These are phyloP conservation scores for Malacosoma neustria DNA, from an alignment of 2,888 invertebrate species.

Conservation along the genomic window DNA sequence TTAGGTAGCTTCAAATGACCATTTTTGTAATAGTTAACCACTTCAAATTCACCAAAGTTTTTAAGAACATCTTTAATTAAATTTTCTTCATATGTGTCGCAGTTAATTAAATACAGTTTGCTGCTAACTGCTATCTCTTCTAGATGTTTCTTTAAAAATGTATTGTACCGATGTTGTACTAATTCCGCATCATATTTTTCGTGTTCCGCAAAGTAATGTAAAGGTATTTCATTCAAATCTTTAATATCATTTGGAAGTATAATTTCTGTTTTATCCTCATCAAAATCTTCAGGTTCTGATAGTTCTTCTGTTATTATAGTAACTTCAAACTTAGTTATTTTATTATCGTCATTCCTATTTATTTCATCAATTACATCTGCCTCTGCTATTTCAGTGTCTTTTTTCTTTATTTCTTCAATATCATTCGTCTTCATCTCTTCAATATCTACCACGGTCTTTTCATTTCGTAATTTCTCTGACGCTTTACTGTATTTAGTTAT, in stretches of 20 bases:
- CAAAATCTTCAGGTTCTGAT: slow-evolving; percentile 35
- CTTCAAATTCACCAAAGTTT: slow-evolving; percentile 41
- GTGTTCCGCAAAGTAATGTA: slow-evolving; percentile 48
- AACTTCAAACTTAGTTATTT: slow-evolving; percentile 43
- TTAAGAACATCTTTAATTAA: slow-evolving; percentile 41
- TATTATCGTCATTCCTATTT: slow-evolving; percentile 18
- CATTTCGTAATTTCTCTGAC: slow-evolving; percentile 19
- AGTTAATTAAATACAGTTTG: slow-evolving; percentile 53
- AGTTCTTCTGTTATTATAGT: slow-evolving; percentile 48
- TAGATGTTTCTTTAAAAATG: slow-evolving; percentile 35
- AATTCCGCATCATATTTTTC: slow-evolving; percentile 51
- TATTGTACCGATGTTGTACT: slow-evolving; percentile 38
- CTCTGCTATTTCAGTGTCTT: slow-evolving; percentile 8
- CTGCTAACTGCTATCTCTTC: slow-evolving; percentile 23
- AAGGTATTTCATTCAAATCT: slow-evolving; percentile 4
- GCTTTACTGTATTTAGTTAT: slow-evolving; percentile 26
- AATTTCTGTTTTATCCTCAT: slow-evolving; percentile 6
- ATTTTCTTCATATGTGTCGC: slow-evolving; percentile 51
- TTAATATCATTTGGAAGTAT: slow-evolving; percentile 2
- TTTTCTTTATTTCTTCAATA: slow-evolving; percentile 2
- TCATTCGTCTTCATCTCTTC: background rate
- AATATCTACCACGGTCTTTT: slow-evolving; percentile 1
- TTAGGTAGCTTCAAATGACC: slow-evolving; percentile 43
- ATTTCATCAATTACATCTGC: slow-evolving; percentile 10
- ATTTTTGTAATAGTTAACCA: slow-evolving; percentile 52